A percentile compares a stretch with the other conserved stretches of the same genome.
Evolutionary conservation across 37 sponge, comb jelly and placozoan genomes (phyloP).

Genomic region (Haliclona indistincta): DNA sequence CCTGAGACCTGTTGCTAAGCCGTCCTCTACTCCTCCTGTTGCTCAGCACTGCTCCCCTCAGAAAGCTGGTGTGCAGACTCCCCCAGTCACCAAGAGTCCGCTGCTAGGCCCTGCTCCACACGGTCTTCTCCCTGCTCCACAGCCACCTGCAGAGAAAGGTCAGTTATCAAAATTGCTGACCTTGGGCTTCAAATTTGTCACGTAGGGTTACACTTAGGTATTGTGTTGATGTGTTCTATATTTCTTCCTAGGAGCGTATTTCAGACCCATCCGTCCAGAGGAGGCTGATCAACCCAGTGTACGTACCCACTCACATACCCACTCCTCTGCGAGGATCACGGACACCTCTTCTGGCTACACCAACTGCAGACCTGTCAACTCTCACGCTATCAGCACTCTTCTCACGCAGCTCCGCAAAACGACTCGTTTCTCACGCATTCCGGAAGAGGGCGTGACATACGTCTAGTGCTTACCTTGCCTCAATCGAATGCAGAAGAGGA

Average conservation of each 20-base stretch:
- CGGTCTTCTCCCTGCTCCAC: conserved; percentile 50
- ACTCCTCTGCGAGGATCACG: conserved; percentile 55
- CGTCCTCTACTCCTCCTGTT: background rate
- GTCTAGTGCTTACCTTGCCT: conserved; percentile 24
- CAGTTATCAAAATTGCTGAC: too few relatives aligned
- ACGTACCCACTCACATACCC: conserved; percentile 34
- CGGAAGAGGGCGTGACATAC: too few relatives aligned
- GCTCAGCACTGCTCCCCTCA: background rate
- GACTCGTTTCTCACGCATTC: too few relatives aligned
- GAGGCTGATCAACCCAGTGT: conserved; percentile 12
- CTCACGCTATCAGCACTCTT: too few relatives aligned
- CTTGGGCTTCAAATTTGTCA: too few relatives aligned
- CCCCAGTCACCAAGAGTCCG: conserved; percentile 59
- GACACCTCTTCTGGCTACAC: conserved; percentile 61
- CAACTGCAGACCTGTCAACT: too few relatives aligned
- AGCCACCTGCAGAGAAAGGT: background rate
- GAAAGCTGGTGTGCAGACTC: background rate
- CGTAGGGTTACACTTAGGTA: too few relatives aligned
- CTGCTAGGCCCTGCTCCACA: conserved; percentile 60
- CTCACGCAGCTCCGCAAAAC: too few relatives aligned
- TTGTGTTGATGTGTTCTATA: too few relatives aligned
- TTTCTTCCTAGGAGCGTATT: conserved; percentile 1
- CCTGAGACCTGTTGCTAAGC: conserved; percentile 9
- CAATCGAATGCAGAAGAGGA: conserved; percentile 56
- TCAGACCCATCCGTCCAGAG: conserved; percentile 36